Base-by-base conservation (phyloP, 2,113 vertebrate species). In the Phocoena sinus region DNA sequence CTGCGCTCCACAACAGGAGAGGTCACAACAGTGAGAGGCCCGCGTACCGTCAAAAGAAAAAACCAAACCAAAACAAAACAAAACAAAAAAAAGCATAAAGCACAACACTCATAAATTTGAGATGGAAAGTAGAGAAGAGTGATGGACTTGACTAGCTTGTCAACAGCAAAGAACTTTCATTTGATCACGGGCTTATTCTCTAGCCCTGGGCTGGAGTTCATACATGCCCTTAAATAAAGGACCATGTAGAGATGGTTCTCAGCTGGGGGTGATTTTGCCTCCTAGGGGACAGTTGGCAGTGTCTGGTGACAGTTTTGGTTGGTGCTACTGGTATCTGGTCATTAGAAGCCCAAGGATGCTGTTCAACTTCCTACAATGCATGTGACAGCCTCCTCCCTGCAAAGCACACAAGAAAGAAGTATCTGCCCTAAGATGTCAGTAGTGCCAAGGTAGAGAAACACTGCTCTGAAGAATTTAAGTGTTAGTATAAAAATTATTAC, bases 351-450 rank as follows among this genome's bases (percentile, higher is more conserved):
- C 56, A 62, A 31, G 1, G 80, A 2, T 50, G 8, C 79, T 58
- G 62, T 38, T 53, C 0, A 36, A 18, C n/a, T 47, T 83, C 62
- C 73, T 58, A 1, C 8, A 5, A 8, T 7, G 1, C 15, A 0
- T 5, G 28, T 1, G 6, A 10, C 13, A 26, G 38, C 21, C 38
- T 38, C n/a, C 47, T 67, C 26, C 7, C 1, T 0, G 12, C 36
- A 5, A 3, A 9, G 8, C 68, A 15, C 28, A 6, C 60, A 14
- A 8, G 3, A 26, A 31, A 17, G 63, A 80, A 15, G 9, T 41
- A 25, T 3, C 94, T 76, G 73, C 70, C 28, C 36, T 23, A 1
- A 28, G 8, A 0, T n/a, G 56, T 70, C 18, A 80, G 0, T 26
- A 7, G 47, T n/a, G 33, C 18, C 31, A 33, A 28, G 70, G 23